A percentile compares a stretch with the other conserved stretches of the same genome.
These are phyloP conservation scores for Zaprionus vittiger DNA, from an alignment of 1,140 invertebrate genomes.

Conservation along the genomic window DNA sequence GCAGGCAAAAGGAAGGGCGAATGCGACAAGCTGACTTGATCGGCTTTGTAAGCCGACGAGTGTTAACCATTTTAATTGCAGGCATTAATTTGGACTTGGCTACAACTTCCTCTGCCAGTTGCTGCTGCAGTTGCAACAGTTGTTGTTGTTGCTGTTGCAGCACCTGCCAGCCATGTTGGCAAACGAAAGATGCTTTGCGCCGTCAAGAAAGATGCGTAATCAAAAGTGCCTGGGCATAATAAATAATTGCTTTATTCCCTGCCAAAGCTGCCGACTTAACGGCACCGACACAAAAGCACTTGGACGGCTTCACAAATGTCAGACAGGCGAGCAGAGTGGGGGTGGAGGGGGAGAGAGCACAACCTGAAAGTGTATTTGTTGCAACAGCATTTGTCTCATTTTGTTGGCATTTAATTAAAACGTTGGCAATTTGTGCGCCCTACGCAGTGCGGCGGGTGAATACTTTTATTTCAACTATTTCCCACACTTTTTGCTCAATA, in stretches of 20 bases:
- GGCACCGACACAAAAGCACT: slow-evolving; percentile 25
- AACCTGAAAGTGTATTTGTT: slow-evolving; percentile 12
- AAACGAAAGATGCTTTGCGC: background rate
- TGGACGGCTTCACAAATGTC: background rate
- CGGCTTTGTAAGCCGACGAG: slow-evolving; percentile 38
- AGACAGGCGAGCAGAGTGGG: background rate
- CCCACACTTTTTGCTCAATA: background rate
- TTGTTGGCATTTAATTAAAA: slow-evolving; percentile 57
- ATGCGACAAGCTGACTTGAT: slow-evolving; percentile 29
- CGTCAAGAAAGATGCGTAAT: slow-evolving; percentile 33
- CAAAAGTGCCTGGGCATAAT: slow-evolving; percentile 57
- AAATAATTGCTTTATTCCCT: slow-evolving; percentile 58
- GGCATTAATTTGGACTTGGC: slow-evolving; percentile 67
- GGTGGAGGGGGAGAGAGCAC: background rate
- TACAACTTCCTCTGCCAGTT: background rate
- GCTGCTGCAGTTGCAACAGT: background rate
- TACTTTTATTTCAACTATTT: slow-evolving; percentile 9
- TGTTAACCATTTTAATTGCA: slow-evolving; percentile 74
- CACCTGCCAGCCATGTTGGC: slow-evolving; percentile 17
- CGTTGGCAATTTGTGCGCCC: slow-evolving; percentile 20
- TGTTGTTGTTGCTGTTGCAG: slow-evolving; percentile 11
- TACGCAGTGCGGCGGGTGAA: background rate
- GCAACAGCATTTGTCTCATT: slow-evolving; percentile 40
- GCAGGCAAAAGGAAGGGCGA: background rate
- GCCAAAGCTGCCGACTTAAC: slow-evolving; percentile 26